Conservation (phyloP, 2,113 vertebrate species). For the Glareola pratincola region DNA sequence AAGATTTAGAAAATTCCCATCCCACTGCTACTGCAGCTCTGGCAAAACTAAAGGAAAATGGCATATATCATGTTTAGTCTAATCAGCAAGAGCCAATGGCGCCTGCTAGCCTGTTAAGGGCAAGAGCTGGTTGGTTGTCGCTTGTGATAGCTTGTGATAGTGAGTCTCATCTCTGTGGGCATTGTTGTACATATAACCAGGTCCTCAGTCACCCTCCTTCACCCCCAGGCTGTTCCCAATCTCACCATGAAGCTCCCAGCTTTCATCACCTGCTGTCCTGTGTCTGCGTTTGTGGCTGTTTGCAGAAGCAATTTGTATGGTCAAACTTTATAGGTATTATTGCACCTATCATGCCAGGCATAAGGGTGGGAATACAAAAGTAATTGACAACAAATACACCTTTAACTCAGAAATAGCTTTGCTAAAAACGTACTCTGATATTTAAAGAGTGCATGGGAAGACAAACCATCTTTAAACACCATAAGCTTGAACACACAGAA, state of each 20-base stretch:
- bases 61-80: not conserved
- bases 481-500: not conserved
- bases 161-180: not conserved
- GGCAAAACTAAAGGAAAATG: not conserved
- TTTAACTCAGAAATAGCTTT: not conserved
- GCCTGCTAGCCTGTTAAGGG: not conserved
- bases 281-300: not conserved
- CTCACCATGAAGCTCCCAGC: not conserved
- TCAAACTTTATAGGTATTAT: not conserved
- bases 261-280: not conserved
- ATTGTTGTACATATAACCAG: not conserved
- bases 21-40: not conserved
- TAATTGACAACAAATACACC: not conserved
- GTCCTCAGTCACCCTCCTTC: not conserved
- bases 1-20: not conserved
- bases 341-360: not conserved
- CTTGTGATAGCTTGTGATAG: not conserved
- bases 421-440: not conserved
- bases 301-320: not conserved
- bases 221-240: not conserved
- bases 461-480: not conserved
- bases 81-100: not conserved
- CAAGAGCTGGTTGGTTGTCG: not conserved
- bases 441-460: not conserved
- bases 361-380: not conserved